These are phyloP conservation scores for Typhlichthys eigenmanni DNA, from an alignment of 2,797 vertebrate genomes.

Conservation along the genomic window DNA sequence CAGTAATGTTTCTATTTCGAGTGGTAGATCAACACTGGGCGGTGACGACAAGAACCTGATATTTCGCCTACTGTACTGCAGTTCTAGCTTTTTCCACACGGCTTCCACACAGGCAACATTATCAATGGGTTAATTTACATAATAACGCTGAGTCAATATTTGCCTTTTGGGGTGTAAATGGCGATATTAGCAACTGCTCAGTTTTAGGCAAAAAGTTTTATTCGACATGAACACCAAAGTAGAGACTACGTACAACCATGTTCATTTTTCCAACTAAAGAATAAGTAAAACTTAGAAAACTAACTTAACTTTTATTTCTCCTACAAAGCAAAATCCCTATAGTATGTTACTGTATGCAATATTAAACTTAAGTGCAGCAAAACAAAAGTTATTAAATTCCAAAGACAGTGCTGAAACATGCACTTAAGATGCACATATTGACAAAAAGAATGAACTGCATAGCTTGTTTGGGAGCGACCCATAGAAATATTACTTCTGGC, in stretches of 20 bases:
- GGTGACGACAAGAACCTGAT: background rate
- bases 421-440: constrained; percentile 25
- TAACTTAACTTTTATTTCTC: too few species aligned
- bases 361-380: constrained; percentile 1
- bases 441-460: background rate
- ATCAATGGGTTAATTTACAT: too few species aligned
- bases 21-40: too few species aligned
- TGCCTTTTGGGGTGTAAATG: too few species aligned
- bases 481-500: too few species aligned
- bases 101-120: background rate
- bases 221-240: constrained; percentile 11
- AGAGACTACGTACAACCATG: background rate
- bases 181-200: background rate
- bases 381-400: constrained; percentile 7
- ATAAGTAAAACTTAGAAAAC: background rate
- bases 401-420: constrained; percentile 22
- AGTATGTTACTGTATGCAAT: background rate
- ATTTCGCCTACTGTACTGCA: background rate
- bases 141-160: too few species aligned
- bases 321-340: background rate
- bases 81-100: background rate
- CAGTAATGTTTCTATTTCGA: too few species aligned
- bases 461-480: too few species aligned
- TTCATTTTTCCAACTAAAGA: background rate
- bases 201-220: constrained; percentile 27